A percentile compares a stretch with the other conserved stretches of the same genome.
Conservation (phyloP, 2,797 vertebrate genomes). For the Phyllotis vaccarum region DNA sequence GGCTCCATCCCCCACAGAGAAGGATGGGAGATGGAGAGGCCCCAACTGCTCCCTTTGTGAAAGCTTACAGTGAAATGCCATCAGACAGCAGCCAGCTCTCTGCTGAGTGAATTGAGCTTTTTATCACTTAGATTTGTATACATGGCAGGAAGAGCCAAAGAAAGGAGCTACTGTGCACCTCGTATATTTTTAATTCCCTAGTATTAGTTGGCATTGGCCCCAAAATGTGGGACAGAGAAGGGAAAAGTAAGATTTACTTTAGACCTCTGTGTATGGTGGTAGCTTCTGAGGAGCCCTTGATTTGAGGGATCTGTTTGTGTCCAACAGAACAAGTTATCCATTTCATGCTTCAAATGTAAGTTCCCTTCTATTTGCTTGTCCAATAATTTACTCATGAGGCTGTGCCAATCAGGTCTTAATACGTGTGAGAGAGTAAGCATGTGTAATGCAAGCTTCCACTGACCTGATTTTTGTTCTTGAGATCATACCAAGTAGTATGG, state of each 20-base stretch:
- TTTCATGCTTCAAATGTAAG: constrained; percentile 47
- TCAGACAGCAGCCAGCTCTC: constrained; percentile 72
- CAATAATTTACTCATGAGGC: constrained; percentile 44
- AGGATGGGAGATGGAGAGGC: constrained; percentile 30
- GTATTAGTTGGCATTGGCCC: constrained; percentile 71
- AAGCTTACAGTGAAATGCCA: constrained; percentile 75
- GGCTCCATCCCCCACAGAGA: constrained; percentile 67
- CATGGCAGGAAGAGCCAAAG: constrained; percentile 72
- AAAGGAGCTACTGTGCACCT: constrained; percentile 67
- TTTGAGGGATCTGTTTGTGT: constrained; percentile 14
- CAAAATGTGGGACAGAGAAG: constrained; percentile 59
- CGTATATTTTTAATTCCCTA: constrained; percentile 79
- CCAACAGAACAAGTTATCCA: constrained; percentile 53
- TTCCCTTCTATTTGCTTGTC: constrained; percentile 30
- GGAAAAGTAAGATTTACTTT: constrained; percentile 53
- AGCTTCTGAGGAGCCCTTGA: constrained; percentile 29
- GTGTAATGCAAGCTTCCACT: not conserved
- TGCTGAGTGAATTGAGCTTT: constrained; percentile 73
- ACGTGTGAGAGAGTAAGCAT: not conserved
- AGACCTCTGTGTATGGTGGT: constrained; percentile 54
- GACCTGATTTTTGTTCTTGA: constrained; percentile 45
- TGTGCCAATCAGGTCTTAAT: not conserved
- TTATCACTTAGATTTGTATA: constrained; percentile 79
- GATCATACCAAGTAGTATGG: not conserved
- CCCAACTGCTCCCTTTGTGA: constrained; percentile 65